Conservation (phyloP, 2,113 vertebrate genomes). For the Aegithalos caudatus region DNA sequence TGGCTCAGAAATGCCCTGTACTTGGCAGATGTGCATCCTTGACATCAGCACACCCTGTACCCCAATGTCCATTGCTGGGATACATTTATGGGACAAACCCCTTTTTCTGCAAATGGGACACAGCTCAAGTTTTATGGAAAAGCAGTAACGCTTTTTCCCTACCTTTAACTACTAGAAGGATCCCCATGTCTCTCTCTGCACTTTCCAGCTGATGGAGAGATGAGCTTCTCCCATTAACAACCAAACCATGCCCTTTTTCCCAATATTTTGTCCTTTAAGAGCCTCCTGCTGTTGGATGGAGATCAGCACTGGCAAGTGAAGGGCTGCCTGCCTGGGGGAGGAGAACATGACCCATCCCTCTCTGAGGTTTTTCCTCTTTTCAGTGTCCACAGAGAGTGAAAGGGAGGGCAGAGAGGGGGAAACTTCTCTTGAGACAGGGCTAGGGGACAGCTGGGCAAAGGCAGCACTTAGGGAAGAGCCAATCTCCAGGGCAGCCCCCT, state of each 20-base stretch:
- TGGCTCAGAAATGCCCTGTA: background rate
- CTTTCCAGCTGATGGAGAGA: background rate
- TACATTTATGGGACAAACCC: rapidly evolving
- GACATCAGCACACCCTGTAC: background rate
- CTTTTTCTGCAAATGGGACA: background rate
- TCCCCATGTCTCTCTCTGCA: rapidly evolving
- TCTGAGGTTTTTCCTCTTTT: rapidly evolving
- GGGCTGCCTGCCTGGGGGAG: background rate
- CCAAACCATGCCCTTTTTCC: background rate
- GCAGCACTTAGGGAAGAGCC: background rate
- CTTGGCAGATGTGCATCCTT: background rate
- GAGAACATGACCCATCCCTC: background rate
- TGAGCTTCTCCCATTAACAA: background rate
- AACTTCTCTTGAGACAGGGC: background rate
- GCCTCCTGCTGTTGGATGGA: background rate
- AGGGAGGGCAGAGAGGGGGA: background rate
- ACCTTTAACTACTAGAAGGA: background rate
- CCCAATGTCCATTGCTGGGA: rapidly evolving
- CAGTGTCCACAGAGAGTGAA: background rate
- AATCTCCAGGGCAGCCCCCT: background rate
- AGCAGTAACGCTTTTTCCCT: rapidly evolving
- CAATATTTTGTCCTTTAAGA: background rate
- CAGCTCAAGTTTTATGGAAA: background rate
- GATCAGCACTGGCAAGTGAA: rapidly evolving
- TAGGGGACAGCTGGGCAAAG: background rate